Percentiles rank a stretch among this genome's conserved stretches.
These are phyloP conservation scores for Lycodopsis pacificus DNA, from an alignment of 2,797 vertebrate genomes.

Conservation along the genomic window DNA sequence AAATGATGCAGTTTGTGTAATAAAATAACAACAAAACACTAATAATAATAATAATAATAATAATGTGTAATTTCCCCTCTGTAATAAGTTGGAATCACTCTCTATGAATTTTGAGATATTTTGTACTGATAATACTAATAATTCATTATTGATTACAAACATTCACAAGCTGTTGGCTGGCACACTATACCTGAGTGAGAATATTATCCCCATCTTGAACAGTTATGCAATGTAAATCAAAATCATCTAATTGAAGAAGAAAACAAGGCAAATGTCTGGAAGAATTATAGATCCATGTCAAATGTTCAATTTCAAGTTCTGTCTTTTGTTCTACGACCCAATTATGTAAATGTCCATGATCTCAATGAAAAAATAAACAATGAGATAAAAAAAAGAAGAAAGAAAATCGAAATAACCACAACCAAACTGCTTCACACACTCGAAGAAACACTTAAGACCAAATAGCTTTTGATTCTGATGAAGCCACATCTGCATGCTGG, in stretches of 20 bases:
- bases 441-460: slow-evolving; percentile 99
- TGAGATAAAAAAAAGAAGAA: slow-evolving; percentile 78
- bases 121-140: slow-evolving; percentile 66
- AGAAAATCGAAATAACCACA: slow-evolving; percentile 89
- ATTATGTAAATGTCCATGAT: slow-evolving; percentile 89
- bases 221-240: slow-evolving; percentile 93
- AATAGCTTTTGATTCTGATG: slow-evolving; percentile 94
- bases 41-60: slow-evolving; percentile 66
- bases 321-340: slow-evolving; percentile 86
- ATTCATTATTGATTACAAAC: slow-evolving; percentile 96
- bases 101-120: slow-evolving; percentile 88
- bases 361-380: slow-evolving; percentile 87
- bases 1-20: slow-evolving; percentile 81
- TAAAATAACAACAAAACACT: slow-evolving; percentile 58
- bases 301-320: slow-evolving; percentile 94
- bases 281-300: slow-evolving; percentile 91
- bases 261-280: slow-evolving; percentile 92
- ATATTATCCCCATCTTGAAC: slow-evolving; percentile 95
- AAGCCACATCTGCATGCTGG: slow-evolving; percentile 98
- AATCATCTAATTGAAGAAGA: slow-evolving; percentile 91
- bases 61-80: slow-evolving; percentile 71
- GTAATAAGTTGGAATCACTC: slow-evolving; percentile 83
- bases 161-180: slow-evolving; percentile 99
- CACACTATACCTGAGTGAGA: slow-evolving; percentile 99
- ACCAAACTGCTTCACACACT: slow-evolving; percentile 95